Conservation (phyloP, 2,113 vertebrate genomes). For the Genyomyrus donnyi region DNA sequence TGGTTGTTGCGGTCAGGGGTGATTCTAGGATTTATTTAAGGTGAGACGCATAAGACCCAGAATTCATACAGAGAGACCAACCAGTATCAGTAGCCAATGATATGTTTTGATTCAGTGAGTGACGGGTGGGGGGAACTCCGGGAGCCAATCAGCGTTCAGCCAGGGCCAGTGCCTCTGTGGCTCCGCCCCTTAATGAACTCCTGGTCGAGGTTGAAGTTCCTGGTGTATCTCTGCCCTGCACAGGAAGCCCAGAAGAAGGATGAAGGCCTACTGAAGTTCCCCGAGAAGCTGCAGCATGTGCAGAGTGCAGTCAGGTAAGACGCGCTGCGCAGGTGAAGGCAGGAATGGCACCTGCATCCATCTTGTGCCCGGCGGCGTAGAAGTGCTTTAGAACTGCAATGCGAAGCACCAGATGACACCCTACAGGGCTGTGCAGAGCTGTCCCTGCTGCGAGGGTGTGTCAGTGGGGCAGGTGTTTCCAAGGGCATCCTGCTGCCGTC, state of each 20-base stretch:
- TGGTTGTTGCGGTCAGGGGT: background rate
- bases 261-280: constrained; percentile 74
- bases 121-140: background rate
- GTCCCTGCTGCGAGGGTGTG: background rate
- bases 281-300: constrained; percentile 78
- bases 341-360: background rate
- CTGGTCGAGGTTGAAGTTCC: background rate
- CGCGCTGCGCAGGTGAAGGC: background rate
- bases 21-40: background rate
- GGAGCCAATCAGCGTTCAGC: background rate
- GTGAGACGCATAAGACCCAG: background rate
- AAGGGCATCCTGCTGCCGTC: background rate
- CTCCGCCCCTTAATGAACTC: background rate
- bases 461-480: background rate
- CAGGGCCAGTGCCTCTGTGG: background rate
- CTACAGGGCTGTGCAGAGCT: background rate
- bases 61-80: background rate
- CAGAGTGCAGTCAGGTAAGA: constrained; percentile 82
- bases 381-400: background rate
- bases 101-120: background rate
- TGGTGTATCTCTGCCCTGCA: background rate
- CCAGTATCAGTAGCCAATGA: background rate
- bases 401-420: background rate
- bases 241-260: constrained; percentile 97
- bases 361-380: background rate